Base-by-base conservation (phyloP, 2,113 vertebrate genomes). In the Lutjanus erythropterus region DNA sequence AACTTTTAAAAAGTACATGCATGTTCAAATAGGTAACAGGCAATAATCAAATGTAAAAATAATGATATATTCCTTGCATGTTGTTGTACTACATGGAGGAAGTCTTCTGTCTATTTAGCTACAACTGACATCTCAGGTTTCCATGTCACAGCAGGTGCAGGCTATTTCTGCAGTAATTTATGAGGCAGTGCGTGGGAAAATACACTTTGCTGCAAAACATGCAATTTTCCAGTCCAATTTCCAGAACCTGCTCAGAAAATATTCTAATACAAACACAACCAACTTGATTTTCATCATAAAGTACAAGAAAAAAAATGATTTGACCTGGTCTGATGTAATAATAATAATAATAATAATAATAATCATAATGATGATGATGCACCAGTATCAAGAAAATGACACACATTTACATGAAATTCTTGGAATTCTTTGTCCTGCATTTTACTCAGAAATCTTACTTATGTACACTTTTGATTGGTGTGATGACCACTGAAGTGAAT, bases 141-240 rank as follows among this genome's bases (percentile, higher is more conserved):
- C 71, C 62, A 29, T 29, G 23, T 39, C 33, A 19, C 56, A 71
- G 44, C 55, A 85, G 65, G 71, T 79, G 78, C 60, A 33, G 27
- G n/a, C 12, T 76, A 31, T 83, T 72, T 82, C 27, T 72, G 33
- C 59, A 21, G n/a, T 21, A 11, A 71, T 71, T 53, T 74, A 71
- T 78, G 18, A n/a, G 10, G 27, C 25, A 25, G 25, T 49, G n/a
- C 10, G 5, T 49, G 25, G 14, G 11, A 62, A 83, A 73, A 55
- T 8, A 7, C 14, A 53, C 37, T 35, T 55, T 41, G 47, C 27
- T 21, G 33, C 25, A 39, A 53, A 69, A 55, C 35, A 6, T 29
- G 15, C 18, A 35, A 18, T 41, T 15, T 29, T n/a, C n/a, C n/a
- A n/a, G 14, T 6, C 27, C 16, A 46, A 49, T 9, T 1, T 37